phyloP scores from a whole-genome alignment of 1,140 invertebrate species.

The Helicorthomorpha holstii region DNA sequence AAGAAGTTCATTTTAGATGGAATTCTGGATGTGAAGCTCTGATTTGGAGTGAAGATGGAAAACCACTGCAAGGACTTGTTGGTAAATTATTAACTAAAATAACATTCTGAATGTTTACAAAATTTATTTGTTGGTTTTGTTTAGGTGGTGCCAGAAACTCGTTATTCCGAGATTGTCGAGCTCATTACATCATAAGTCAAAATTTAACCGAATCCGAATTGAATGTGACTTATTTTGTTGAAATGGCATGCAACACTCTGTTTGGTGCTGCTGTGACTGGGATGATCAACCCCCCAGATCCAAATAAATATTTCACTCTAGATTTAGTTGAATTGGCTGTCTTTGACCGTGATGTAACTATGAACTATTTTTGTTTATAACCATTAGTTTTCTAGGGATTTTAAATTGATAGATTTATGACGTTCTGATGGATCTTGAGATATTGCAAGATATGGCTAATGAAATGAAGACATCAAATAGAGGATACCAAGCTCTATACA shows the following conservation, averaged over 20 bases:
- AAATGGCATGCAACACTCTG: conserved; percentile 33
- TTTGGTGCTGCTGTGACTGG: conserved; percentile 28
- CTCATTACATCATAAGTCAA: conserved; percentile 15
- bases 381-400: neutral
- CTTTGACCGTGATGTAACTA: conserved; percentile 23
- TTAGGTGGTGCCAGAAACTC: too few species aligned
- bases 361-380: neutral
- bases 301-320: conserved; percentile 24
- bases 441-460: conserved; percentile 25
- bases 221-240: conserved; percentile 23
- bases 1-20: conserved; percentile 25
- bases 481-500: conserved; percentile 32
- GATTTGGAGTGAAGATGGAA: conserved; percentile 17
- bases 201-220: conserved; percentile 8
- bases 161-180: too few species aligned
- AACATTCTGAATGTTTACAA: too few species aligned
- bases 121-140: too few species aligned
- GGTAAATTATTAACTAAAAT: too few species aligned
- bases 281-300: conserved; percentile 27
- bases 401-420: conserved; percentile 18
- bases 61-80: conserved; percentile 18
- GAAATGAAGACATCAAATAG: conserved; percentile 25
- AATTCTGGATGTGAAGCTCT: conserved; percentile 19
- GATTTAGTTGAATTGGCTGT: conserved; percentile 26
- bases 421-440: conserved; percentile 29